Base-by-base conservation (phyloP, 2,888 invertebrate species). In the Tricholauxania praeusta region DNA sequence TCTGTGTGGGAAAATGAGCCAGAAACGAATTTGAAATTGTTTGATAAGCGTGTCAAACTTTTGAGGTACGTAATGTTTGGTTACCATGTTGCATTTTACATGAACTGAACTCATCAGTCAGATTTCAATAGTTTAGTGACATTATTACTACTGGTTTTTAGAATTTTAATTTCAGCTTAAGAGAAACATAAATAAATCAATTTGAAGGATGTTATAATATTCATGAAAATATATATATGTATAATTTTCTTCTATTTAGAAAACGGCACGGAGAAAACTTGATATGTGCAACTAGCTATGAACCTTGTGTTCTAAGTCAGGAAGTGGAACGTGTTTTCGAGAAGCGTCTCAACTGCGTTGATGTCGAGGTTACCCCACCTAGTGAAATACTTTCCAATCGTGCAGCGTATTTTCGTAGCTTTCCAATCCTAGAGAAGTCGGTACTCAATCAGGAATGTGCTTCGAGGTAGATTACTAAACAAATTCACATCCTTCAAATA, bases 341-440 rank as follows among this genome's bases (percentile, higher is more conserved):
- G 80, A 90, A 91, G 82, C 89, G 92, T 77, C 86, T 93, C 70
- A 89, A 89, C 81, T 90, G 91, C 88, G 91, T 95, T 6, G 96
- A 96, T 87, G 92, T 95, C 80, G 94, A 96, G 85, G 94, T 95
- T 76, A 92, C 93, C 51, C 91, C 92, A 71, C 96, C 97, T 12
- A 92, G 90, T 78, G 93, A 94, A 87, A 91, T 96, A 65, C 90
- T 94, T 83, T 91, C 93, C 74, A 92, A 92, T 86, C 90, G 92
- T 82, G 91, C 92, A 76, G 91, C 92, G 39, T 92, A 92, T 88
- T 91, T 92, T 89, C 90, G 93, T 86, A 93, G 91, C 83, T 96
- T 98, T 89, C 98, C 98, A 66, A 87, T 94, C 57, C 90, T 98
- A 77, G 95, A 96, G 87, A 91, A 89, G 76, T 90, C 91, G 51